These are phyloP conservation scores for Monochamus saltuarius DNA, from an alignment of 1,140 invertebrate genomes.

Conservation along the genomic window DNA sequence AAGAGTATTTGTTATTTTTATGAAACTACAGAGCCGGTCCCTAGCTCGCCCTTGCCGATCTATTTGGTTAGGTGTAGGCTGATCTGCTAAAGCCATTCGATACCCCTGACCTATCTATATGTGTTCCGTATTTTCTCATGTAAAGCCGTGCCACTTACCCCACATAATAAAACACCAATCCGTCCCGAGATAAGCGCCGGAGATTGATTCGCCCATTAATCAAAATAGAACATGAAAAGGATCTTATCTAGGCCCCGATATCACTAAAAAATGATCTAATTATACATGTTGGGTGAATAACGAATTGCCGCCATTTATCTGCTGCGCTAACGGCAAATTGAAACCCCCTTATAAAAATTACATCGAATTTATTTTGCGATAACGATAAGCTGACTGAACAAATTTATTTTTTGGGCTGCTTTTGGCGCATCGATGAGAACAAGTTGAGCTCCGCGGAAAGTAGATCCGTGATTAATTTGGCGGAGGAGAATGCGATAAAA, in stretches of 20 bases:
- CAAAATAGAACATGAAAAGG: conserved; percentile 14
- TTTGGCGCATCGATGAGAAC: no score
- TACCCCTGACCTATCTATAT: no score
- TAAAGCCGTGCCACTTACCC: not conserved
- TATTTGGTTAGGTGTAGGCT: no score
- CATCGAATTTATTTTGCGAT: conserved; percentile 18
- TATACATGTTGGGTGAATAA: conserved; percentile 18
- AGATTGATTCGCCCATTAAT: conserved; percentile 17
- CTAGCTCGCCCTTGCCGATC: no score
- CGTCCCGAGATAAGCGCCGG: conserved; percentile 13
- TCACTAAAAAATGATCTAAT: conserved; percentile 25
- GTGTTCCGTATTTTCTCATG: no score
- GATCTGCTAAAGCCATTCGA: no score
- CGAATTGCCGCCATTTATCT: conserved; percentile 17
- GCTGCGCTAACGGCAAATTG: conserved; percentile 17
- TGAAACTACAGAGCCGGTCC: no score
- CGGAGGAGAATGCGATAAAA: no score
- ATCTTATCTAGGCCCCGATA: conserved; percentile 17
- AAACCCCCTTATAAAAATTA: conserved; percentile 21
- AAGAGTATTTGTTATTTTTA: no score
- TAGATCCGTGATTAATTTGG: no score
- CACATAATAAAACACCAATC: conserved; percentile 16
- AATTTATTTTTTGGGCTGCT: no score
- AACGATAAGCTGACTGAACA: not conserved
- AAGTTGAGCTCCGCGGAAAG: no score